Evolutionary conservation across 1,140 invertebrate genomes (phyloP).

Genomic region (Saccostrea cuccullata): DNA sequence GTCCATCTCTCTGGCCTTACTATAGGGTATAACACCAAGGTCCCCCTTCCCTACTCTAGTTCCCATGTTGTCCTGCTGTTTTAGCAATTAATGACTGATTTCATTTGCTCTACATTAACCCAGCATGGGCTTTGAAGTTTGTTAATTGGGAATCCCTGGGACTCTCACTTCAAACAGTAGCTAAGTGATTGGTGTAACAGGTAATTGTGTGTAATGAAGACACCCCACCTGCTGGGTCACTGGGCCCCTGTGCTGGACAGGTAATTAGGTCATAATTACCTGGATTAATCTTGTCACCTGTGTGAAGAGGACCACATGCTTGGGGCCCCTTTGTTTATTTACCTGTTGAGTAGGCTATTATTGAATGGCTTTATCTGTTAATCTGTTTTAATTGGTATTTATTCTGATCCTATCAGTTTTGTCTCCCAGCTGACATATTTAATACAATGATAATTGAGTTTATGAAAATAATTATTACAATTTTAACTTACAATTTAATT

Average conservation of each 20-base stretch:
- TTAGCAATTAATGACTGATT: constrained; percentile 15
- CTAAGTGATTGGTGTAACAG: constrained; percentile 31
- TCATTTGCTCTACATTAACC: constrained; percentile 30
- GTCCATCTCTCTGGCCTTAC: not conserved
- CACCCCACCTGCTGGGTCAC: not conserved
- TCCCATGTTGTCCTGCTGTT: constrained; percentile 34
- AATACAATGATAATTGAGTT: not conserved
- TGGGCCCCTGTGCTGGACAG: not conserved
- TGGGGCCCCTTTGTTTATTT: not conserved
- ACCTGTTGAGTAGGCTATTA: not conserved
- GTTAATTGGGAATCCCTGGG: not conserved
- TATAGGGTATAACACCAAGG: not conserved
- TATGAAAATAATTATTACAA: not conserved
- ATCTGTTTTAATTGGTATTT: not conserved
- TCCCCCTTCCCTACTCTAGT: not conserved
- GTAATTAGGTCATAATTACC: constrained; percentile 10
- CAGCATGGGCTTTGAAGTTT: constrained; percentile 23
- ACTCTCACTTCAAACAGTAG: not conserved
- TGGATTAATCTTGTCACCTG: constrained; percentile 30
- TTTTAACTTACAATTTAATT: not conserved
- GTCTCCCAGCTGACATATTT: constrained; percentile 5
- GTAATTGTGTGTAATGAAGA: constrained; percentile 14
- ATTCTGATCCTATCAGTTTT: constrained; percentile 12
- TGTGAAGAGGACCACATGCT: constrained; percentile 4
- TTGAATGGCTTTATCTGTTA: not conserved